phyloP scores from a whole-genome alignment of 2,113 vertebrate genomes.

The Trogon surrucura region DNA sequence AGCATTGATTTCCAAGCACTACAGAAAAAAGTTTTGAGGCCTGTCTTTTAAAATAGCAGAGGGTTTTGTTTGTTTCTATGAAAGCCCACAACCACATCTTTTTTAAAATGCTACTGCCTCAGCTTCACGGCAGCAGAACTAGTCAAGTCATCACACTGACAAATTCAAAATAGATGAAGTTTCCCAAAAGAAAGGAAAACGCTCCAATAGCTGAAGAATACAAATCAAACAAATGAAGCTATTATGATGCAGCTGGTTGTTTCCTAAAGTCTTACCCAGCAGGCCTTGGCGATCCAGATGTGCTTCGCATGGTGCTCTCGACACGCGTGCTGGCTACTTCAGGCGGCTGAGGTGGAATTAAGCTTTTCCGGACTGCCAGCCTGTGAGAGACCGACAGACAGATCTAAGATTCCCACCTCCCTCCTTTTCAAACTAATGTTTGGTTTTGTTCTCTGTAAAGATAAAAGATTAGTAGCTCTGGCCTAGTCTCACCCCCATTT shows the following conservation, averaged over 20 bases:
- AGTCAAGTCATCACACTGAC: background rate
- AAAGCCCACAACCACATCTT: background rate
- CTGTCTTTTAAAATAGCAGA: background rate
- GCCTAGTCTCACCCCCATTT: background rate
- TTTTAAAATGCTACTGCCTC: background rate
- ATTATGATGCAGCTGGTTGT: background rate
- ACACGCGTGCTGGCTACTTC: conserved; percentile 84
- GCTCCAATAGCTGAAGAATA: background rate
- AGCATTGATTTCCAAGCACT: background rate
- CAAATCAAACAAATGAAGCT: background rate
- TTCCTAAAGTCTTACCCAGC: conserved; percentile 81
- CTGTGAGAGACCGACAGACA: conserved; percentile 72
- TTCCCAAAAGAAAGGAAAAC: background rate
- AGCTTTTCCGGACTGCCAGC: conserved; percentile 90
- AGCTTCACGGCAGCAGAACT: background rate
- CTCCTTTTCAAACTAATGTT: background rate
- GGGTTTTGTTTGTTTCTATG: background rate
- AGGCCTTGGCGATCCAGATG: conserved; percentile 91
- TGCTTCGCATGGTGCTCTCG: conserved; percentile 84
- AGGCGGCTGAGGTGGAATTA: conserved; percentile 89
- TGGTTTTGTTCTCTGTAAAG: background rate
- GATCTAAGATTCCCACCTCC: background rate
- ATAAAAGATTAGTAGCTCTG: background rate
- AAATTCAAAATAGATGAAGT: background rate
- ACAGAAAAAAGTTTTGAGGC: rapidly evolving